A percentile compares a stretch with the other conserved stretches of the same genome.
Conservation (phyloP, 2,113 vertebrate species). For the Zootoca vivipara region DNA sequence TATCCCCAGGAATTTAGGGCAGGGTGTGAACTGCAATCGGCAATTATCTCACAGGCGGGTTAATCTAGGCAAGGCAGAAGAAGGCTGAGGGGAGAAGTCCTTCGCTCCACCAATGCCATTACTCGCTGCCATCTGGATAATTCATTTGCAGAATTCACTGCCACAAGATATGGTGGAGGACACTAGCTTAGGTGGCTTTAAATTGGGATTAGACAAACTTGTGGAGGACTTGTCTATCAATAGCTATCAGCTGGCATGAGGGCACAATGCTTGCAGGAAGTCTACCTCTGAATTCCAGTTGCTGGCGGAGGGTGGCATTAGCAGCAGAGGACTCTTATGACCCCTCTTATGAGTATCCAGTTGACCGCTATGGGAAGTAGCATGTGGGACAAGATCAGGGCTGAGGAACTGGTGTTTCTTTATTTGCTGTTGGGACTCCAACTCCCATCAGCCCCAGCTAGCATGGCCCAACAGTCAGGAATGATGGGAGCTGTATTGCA, state of each 20-base stretch:
- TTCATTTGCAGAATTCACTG: background rate
- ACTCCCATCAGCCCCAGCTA: too few relatives aligned
- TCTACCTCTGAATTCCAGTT: background rate
- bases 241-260: too few relatives aligned
- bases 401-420: background rate
- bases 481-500: too few relatives aligned
- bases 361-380: background rate
- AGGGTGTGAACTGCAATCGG: background rate
- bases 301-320: background rate
- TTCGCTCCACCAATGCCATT: background rate
- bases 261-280: too few relatives aligned
- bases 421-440: too few relatives aligned
- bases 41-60: background rate
- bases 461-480: too few relatives aligned
- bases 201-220: too few relatives aligned
- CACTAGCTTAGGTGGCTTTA: too few relatives aligned
- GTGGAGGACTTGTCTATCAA: too few relatives aligned
- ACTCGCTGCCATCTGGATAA: background rate
- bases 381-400: background rate
- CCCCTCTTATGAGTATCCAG: background rate
- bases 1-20: background rate
- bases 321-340: background rate
- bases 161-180: too few relatives aligned
- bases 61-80: too few relatives aligned
- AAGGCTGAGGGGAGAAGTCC: background rate